A percentile compares a stretch with the other conserved stretches of the same genome.
Evolutionary conservation across 2,888 invertebrate species (phyloP).

Genomic region (Chaitophorus viminalis): DNA sequence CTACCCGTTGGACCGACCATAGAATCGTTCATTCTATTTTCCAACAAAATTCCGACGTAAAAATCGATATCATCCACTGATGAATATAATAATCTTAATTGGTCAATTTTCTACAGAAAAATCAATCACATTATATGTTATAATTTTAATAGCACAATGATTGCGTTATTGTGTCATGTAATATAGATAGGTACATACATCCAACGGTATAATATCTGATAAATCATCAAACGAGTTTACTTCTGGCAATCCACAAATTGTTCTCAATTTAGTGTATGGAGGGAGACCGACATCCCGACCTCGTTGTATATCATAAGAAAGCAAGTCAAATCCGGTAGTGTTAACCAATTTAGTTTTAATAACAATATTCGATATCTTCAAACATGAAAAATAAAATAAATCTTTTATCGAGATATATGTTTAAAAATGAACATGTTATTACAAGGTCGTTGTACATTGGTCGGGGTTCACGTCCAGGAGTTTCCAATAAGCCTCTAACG

Average conservation of each 20-base stretch:
- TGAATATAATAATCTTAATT: slow-evolving; percentile 74
- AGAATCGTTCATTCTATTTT: slow-evolving; percentile 87
- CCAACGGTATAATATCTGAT: slow-evolving; percentile 88
- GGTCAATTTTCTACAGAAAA: slow-evolving; percentile 72
- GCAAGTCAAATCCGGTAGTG: slow-evolving; percentile 81
- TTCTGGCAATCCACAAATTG: slow-evolving; percentile 86
- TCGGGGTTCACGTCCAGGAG: slow-evolving; percentile 8
- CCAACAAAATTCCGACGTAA: slow-evolving; percentile 94
- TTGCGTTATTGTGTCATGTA: too few species aligned
- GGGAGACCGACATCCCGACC: slow-evolving; percentile 91
- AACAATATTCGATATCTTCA: slow-evolving; percentile 38
- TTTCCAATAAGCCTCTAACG: slow-evolving; percentile 18
- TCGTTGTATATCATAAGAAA: slow-evolving; percentile 92
- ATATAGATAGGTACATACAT: too few species aligned
- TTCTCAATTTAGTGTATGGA: slow-evolving; percentile 91
- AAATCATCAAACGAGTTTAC: slow-evolving; percentile 83
- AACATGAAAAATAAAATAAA: background rate
- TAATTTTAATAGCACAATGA: too few species aligned
- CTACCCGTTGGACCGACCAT: slow-evolving; percentile 95
- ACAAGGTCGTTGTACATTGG: slow-evolving; percentile 18
- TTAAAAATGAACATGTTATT: background rate
- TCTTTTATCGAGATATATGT: background rate
- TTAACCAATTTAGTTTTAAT: background rate
- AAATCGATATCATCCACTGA: slow-evolving; percentile 87
- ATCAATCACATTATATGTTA: background rate